phyloP scores from a whole-genome alignment of 1,140 invertebrate species.

The Aphelinus certus region DNA sequence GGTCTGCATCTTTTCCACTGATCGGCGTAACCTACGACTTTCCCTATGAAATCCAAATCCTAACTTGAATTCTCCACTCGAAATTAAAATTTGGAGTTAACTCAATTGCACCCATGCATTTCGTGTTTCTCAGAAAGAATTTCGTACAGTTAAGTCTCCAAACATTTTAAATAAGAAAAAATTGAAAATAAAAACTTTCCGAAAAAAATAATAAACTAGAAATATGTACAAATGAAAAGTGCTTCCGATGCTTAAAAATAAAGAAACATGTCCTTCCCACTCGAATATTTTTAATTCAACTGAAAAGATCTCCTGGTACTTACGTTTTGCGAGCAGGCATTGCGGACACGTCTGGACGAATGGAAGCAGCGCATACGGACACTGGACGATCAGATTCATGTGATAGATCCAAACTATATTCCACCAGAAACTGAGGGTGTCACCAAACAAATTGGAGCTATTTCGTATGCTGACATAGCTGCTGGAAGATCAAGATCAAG shows the following conservation, averaged over 20 bases:
- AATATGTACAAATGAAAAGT: constrained; percentile 40
- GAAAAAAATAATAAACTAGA: constrained; percentile 29
- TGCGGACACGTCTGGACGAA: constrained; percentile 72
- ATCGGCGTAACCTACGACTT: constrained; percentile 31
- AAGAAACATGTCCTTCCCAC: constrained; percentile 30
- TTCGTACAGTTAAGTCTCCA: too few relatives aligned
- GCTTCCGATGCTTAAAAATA: constrained; percentile 35
- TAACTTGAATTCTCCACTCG: not conserved
- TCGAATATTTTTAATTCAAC: constrained; percentile 31
- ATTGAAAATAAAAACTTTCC: constrained; percentile 8
- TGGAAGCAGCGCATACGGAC: constrained; percentile 73
- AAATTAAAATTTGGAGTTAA: too few relatives aligned
- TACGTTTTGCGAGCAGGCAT: constrained; percentile 75
- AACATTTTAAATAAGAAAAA: not conserved
- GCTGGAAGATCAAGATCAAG: constrained; percentile 65
- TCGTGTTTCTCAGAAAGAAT: too few relatives aligned
- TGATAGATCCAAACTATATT: constrained; percentile 78
- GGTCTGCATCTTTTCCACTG: constrained; percentile 27
- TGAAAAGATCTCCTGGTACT: constrained; percentile 45
- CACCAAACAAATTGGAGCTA: constrained; percentile 57
- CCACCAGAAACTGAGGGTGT: constrained; percentile 41
- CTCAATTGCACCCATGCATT: too few relatives aligned
- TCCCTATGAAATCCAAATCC: not conserved
- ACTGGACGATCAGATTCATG: constrained; percentile 75
- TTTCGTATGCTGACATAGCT: constrained; percentile 69